A percentile compares a stretch with the other conserved stretches of the same genome.
Evolutionary conservation across 2,888 invertebrate genomes (phyloP).

Genomic region (Drosophila birchii): DNA sequence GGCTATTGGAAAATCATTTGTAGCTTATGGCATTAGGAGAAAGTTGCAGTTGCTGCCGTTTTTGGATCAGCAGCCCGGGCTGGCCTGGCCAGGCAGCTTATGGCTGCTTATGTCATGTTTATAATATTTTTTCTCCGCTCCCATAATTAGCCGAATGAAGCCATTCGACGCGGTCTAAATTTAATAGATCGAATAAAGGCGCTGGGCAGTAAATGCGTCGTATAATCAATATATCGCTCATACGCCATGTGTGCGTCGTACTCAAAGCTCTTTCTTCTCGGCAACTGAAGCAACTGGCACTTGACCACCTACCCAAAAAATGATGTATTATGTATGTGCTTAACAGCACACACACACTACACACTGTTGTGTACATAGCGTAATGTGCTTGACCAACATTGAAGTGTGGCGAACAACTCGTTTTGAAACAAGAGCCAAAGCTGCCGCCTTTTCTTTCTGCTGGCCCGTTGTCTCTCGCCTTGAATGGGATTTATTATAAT

Average conservation of each 20-base stretch:
- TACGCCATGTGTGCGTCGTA: conserved; percentile 62
- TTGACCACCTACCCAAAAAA: conserved; percentile 65
- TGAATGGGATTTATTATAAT: conserved; percentile 47
- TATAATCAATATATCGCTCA: conserved; percentile 68
- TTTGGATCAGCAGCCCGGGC: conserved; percentile 40
- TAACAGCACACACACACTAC: conserved; percentile 8
- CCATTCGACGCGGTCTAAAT: conserved; percentile 24
- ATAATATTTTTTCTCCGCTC: conserved; percentile 43
- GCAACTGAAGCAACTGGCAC: conserved; percentile 58
- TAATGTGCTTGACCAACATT: conserved; percentile 73
- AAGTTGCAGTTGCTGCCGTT: conserved; percentile 50
- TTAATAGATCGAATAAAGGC: conserved; percentile 22
- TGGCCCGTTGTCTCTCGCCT: conserved; percentile 19
- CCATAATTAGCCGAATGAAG: conserved; percentile 30
- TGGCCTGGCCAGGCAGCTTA: conserved; percentile 18
- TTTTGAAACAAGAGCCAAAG: conserved; percentile 69
- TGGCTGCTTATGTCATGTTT: conserved; percentile 58
- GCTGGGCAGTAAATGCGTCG: conserved; percentile 29
- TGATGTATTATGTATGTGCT: conserved; percentile 30
- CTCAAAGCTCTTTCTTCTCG: conserved; percentile 41
- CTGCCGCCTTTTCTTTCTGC: conserved; percentile 55
- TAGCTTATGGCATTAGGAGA: conserved; percentile 47
- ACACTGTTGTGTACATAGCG: conserved; percentile 43
- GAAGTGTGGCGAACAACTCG: conserved; percentile 63
- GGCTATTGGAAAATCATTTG: conserved; percentile 41